Percentiles rank a stretch among this genome's conserved stretches.
Evolutionary conservation across 2,797 vertebrate genomes (phyloP).

Genomic region (Scomberomorus guttatus): DNA sequence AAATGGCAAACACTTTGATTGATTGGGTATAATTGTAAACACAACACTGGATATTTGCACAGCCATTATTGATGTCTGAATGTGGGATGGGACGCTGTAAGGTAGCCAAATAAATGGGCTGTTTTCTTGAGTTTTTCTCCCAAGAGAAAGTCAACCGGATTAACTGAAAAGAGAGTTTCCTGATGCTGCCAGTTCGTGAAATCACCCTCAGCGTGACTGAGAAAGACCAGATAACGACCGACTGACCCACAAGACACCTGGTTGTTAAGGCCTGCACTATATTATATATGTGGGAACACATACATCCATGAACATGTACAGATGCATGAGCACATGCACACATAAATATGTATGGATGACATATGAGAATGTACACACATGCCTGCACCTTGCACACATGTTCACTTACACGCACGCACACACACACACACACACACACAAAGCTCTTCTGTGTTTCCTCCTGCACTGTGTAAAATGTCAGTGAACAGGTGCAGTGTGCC

Average conservation of each 20-base stretch:
- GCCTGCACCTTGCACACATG: not conserved
- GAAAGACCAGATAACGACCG: conserved; percentile 45
- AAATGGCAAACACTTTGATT: conserved; percentile 49
- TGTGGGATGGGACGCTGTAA: conserved; percentile 26
- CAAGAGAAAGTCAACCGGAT: conserved; percentile 7
- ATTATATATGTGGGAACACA: conserved; percentile 20
- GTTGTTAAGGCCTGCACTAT: conserved; percentile 25
- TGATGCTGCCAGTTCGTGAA: conserved; percentile 39
- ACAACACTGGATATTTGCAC: conserved; percentile 60
- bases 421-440: not conserved
- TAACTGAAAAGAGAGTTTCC: conserved; percentile 38
- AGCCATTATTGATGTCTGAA: conserved; percentile 44
- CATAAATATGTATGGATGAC: not conserved
- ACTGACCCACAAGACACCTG: conserved; percentile 41
- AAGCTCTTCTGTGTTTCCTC: not conserved
- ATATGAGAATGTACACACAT: not conserved
- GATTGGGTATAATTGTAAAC: conserved; percentile 53
- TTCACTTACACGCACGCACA: not conserved
- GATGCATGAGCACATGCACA: not conserved
- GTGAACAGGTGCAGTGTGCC: not conserved
- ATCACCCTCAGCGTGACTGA: conserved; percentile 44
- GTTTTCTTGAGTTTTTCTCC: conserved; percentile 31
- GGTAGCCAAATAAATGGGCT: conserved; percentile 25
- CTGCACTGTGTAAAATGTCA: not conserved
- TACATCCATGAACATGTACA: not conserved